Evolutionary conservation across 2,113 vertebrate genomes (phyloP).

Genomic region (Ellobius talpinus): DNA sequence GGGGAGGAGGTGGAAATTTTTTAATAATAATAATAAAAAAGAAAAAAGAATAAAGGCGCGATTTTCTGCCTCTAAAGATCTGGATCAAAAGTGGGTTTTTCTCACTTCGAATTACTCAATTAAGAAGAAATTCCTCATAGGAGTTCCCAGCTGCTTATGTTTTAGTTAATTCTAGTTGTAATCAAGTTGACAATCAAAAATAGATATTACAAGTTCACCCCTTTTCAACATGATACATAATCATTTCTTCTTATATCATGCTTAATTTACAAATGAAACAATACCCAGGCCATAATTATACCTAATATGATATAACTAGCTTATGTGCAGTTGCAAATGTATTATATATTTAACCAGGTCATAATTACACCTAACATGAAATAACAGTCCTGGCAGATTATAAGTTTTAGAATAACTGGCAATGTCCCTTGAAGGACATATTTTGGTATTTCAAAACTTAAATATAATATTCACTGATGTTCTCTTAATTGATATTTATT

Average conservation of each 20-base stretch:
- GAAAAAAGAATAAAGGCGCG: background rate
- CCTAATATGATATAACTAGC: background rate
- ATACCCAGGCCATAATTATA: background rate
- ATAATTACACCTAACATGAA: background rate
- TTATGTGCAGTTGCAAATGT: background rate
- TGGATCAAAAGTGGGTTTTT: background rate
- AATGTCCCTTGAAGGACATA: background rate
- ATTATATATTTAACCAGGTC: background rate
- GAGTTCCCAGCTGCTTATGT: background rate
- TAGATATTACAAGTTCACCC: background rate
- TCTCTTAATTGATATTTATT: background rate
- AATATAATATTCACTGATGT: background rate
- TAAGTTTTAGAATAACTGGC: background rate
- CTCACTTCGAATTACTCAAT: background rate
- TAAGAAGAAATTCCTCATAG: background rate
- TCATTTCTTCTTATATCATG: background rate
- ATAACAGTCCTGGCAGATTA: background rate
- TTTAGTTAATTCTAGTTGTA: background rate
- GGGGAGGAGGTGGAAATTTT: too few relatives aligned
- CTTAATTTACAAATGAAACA: background rate
- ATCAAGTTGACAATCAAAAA: background rate
- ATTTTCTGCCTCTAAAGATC: background rate
- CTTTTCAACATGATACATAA: background rate
- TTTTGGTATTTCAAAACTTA: background rate
- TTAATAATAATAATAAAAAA: too few relatives aligned